Evolutionary conservation across 2,797 vertebrate genomes (phyloP).

Genomic region (Paratrypauchen microcephalus): DNA sequence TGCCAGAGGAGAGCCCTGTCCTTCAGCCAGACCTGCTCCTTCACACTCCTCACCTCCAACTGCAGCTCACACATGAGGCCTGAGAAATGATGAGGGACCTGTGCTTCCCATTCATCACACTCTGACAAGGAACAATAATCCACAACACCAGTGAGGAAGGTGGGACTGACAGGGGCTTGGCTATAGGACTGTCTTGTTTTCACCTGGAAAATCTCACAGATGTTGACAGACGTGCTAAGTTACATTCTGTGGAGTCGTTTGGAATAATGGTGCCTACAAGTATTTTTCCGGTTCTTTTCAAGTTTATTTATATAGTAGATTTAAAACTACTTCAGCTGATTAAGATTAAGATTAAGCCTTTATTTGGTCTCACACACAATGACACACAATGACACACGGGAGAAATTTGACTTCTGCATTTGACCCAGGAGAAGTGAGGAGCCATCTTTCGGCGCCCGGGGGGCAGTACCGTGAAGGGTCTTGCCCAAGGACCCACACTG

Average conservation of each 20-base stretch:
- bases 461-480: no score
- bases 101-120: constrained; percentile 55
- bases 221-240: background rate
- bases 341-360: no score
- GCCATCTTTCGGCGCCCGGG: no score
- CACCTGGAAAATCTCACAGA: background rate
- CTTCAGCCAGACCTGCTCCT: constrained; percentile 55
- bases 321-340: no score
- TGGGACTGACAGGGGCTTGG: constrained; percentile 7
- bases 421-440: no score
- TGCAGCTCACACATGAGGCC: background rate
- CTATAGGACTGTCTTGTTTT: constrained; percentile 14
- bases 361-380: no score
- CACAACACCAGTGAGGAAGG: constrained; percentile 17
- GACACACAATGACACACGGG: no score
- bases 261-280: background rate
- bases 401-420: no score
- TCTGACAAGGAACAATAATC: constrained; percentile 36
- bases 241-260: background rate
- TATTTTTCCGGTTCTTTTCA: no score
- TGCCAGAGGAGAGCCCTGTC: constrained; percentile 42
- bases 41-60: constrained; percentile 49
- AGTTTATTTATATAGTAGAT: no score
- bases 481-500: no score
- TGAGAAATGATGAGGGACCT: constrained; percentile 36